phyloP scores from a whole-genome alignment of 2,888 invertebrate genomes.

The Napeogenes sylphis region DNA sequence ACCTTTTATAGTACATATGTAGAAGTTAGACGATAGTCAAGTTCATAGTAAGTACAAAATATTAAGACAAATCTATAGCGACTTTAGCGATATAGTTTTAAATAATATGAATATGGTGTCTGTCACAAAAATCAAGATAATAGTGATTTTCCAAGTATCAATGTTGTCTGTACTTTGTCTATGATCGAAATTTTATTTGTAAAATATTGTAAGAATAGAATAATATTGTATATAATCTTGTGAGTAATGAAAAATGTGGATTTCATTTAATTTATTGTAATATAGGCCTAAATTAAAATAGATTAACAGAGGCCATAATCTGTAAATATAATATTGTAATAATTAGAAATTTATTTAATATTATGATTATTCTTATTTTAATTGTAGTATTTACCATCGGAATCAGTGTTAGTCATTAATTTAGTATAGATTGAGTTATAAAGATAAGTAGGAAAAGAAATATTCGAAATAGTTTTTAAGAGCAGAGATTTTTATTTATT shows the following conservation, averaged over 20 bases:
- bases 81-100: not conserved
- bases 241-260: not conserved
- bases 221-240: constrained; percentile 2
- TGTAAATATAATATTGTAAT: not conserved
- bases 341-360: not conserved
- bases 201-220: not conserved
- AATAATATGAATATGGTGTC: not conserved
- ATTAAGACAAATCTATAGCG: not conserved
- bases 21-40: not conserved
- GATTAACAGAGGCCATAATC: constrained; percentile 1
- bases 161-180: not conserved
- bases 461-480: too few species aligned
- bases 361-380: not conserved
- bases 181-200: not conserved
- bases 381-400: too few species aligned
- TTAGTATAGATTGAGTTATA: too few species aligned
- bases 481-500: too few species aligned
- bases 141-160: not conserved
- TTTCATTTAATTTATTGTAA: not conserved
- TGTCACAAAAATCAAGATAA: too few species aligned
- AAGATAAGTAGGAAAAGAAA: too few species aligned
- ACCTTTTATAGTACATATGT: constrained; percentile 3
- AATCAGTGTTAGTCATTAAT: too few species aligned
- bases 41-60: not conserved
- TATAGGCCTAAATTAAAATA: constrained; percentile 3